phyloP scores from a whole-genome alignment of 2,888 invertebrate species.

The Eupeodes luniger region DNA sequence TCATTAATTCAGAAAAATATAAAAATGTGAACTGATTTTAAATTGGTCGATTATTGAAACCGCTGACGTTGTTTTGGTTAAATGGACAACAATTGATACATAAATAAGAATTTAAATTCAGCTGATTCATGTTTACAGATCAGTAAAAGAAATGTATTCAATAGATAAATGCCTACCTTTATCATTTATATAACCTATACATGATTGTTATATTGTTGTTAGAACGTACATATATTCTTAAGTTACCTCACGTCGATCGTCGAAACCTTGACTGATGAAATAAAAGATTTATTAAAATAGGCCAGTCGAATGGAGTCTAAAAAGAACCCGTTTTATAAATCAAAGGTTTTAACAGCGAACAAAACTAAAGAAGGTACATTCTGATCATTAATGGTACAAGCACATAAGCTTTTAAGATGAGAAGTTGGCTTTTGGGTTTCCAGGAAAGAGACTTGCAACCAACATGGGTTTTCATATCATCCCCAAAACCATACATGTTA shows the following conservation, averaged over 20 bases:
- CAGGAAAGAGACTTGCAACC: too few species aligned
- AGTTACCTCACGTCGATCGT: neutral
- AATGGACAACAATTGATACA: slow-evolving; percentile 4
- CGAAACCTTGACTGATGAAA: neutral
- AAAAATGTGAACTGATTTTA: slow-evolving; percentile 63
- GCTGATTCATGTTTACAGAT: slow-evolving; percentile 17
- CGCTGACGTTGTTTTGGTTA: neutral
- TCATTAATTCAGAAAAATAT: slow-evolving; percentile 32
- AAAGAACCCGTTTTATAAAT: neutral
- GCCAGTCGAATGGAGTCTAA: neutral
- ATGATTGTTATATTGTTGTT: neutral
- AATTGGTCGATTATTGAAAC: slow-evolving; percentile 47
- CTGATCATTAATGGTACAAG: too few species aligned
- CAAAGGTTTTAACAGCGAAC: too few species aligned
- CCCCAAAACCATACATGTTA: too few species aligned
- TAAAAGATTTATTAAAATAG: neutral
- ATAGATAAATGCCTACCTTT: neutral
- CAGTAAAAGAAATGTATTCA: neutral
- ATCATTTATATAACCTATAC: neutral
- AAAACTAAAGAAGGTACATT: too few species aligned
- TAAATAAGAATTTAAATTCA: neutral
- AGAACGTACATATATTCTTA: neutral
- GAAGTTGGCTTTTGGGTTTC: too few species aligned
- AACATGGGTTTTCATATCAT: too few species aligned
- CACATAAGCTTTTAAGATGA: too few species aligned